These are phyloP conservation scores for Stenodera caucasica DNA, from an alignment of 2,888 invertebrate genomes.

Conservation along the genomic window DNA sequence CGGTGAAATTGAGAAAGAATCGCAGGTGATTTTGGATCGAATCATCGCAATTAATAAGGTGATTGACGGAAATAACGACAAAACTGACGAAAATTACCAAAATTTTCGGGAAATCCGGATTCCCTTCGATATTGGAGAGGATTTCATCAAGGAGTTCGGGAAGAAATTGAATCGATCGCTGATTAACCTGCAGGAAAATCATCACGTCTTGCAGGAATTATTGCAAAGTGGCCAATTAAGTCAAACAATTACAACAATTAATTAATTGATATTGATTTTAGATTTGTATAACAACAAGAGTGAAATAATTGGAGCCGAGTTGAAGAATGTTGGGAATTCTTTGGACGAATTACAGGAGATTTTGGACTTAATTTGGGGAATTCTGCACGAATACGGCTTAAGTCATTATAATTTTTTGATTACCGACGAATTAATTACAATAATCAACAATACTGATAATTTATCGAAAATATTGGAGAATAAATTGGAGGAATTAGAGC, in stretches of 20 bases:
- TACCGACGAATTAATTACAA: not conserved
- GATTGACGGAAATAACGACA: not conserved
- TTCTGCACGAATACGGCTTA: not conserved
- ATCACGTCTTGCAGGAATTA: not conserved
- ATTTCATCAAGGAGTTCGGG: constrained; percentile 9
- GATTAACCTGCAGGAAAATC: constrained; percentile 3
- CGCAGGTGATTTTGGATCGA: not conserved
- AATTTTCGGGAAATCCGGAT: constrained; percentile 14
- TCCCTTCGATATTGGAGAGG: constrained; percentile 10
- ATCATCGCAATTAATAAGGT: constrained; percentile 7
- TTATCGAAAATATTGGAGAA: not conserved
- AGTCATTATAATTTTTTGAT: too few relatives aligned
- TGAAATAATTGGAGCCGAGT: not conserved
- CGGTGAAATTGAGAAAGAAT: not conserved
- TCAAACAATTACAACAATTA: not conserved
- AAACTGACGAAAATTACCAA: constrained; percentile 13
- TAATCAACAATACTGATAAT: not conserved
- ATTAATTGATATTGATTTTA: not conserved
- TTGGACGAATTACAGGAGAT: not conserved
- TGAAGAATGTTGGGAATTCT: not conserved
- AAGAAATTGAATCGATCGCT: constrained; percentile 9
- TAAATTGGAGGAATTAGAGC: not conserved
- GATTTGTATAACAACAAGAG: constrained; percentile 6
- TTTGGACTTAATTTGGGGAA: not conserved
- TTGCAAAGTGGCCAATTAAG: constrained; percentile 9